phyloP scores from a whole-genome alignment of 1,140 invertebrate genomes.

The Drosophila kohkoa region DNA sequence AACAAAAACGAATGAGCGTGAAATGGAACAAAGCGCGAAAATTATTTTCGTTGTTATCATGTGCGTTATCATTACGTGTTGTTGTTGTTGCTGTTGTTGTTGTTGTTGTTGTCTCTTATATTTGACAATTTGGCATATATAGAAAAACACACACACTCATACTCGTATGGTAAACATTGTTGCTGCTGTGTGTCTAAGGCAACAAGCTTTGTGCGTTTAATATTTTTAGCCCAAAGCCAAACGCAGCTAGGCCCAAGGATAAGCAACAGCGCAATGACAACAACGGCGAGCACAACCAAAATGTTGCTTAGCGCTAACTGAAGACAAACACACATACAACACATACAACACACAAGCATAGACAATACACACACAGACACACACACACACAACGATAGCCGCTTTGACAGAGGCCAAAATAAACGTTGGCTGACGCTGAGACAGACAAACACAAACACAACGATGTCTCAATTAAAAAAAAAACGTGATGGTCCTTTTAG shows the following conservation, averaged over 20 bases:
- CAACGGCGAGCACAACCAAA: constrained; percentile 24
- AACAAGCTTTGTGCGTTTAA: constrained; percentile 66
- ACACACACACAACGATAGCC: constrained; percentile 42
- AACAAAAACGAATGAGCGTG: constrained; percentile 40
- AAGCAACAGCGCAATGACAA: constrained; percentile 38
- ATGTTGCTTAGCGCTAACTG: constrained; percentile 69
- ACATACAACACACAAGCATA: constrained; percentile 23
- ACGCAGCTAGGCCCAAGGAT: constrained; percentile 56
- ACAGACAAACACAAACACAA: constrained; percentile 56
- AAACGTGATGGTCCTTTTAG: constrained; percentile 67
- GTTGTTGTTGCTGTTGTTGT: constrained; percentile 30
- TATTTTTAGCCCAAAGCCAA: constrained; percentile 80
- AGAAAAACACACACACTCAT: constrained; percentile 25
- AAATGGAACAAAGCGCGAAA: constrained; percentile 55
- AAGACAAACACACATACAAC: constrained; percentile 60
- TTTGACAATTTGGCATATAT: constrained; percentile 66
- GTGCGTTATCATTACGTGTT: constrained; percentile 31
- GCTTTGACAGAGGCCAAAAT: constrained; percentile 57
- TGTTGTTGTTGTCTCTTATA: constrained; percentile 46
- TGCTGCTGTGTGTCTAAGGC: constrained; percentile 51
- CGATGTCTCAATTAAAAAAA: constrained; percentile 78
- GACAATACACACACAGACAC: constrained; percentile 16
- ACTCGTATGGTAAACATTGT: constrained; percentile 20
- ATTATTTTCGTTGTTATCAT: constrained; percentile 74
- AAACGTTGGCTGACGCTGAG: constrained; percentile 48